These are phyloP conservation scores for Liasis olivaceus DNA, from an alignment of 2,797 vertebrate genomes.

Conservation along the genomic window DNA sequence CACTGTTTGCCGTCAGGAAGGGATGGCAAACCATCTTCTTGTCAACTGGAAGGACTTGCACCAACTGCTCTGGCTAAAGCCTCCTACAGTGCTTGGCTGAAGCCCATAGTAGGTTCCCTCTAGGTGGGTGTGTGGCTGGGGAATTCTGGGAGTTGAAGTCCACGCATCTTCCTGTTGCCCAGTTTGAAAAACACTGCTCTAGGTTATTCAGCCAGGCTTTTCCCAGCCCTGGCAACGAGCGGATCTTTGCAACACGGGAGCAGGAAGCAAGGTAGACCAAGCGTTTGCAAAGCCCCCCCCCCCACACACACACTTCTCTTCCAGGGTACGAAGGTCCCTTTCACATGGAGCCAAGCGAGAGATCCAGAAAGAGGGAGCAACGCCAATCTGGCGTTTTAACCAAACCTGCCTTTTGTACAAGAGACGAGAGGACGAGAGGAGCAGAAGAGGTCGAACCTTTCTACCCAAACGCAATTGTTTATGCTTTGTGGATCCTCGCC, in stretches of 20 bases:
- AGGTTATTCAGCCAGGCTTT: background rate
- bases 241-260: no score
- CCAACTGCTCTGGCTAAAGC: background rate
- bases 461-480: background rate
- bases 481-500: background rate
- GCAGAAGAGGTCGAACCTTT: background rate
- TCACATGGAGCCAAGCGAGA: no score
- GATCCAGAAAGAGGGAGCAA: no score
- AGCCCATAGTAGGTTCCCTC: background rate
- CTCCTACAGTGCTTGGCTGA: background rate
- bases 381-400: background rate
- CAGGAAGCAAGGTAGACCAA: background rate
- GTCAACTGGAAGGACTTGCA: background rate
- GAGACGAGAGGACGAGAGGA: background rate
- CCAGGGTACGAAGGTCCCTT: rapidly evolving
- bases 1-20: background rate
- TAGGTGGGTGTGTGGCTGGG: background rate
- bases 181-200: background rate
- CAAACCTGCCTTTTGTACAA: background rate
- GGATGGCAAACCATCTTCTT: background rate
- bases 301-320: no score
- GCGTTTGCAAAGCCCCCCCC: background rate
- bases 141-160: background rate
- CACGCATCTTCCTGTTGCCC: background rate
- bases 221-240: background rate